Evolutionary conservation across 1,140 invertebrate genomes (phyloP).

Genomic region (Drosophila pallidifrons): DNA sequence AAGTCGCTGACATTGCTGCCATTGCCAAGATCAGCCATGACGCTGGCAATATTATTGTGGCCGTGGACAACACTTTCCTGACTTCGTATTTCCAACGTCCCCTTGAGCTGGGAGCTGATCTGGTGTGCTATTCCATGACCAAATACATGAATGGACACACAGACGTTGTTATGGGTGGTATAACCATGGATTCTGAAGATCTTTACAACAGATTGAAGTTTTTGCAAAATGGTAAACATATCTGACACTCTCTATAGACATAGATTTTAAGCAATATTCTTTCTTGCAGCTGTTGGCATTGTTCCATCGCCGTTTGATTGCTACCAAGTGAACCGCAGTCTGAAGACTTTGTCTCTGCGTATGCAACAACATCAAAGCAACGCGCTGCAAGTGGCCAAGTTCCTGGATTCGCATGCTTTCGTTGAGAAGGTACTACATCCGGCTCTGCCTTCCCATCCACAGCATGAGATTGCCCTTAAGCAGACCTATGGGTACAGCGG

Average conservation of each 20-base stretch:
- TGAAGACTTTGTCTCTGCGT: slow-evolving; percentile 96
- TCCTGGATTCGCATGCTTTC: slow-evolving; percentile 90
- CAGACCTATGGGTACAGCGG: slow-evolving; percentile 97
- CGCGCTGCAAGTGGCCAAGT: slow-evolving; percentile 91
- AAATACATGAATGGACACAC: slow-evolving; percentile 99
- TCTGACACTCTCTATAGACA: background rate
- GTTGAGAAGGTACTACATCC: slow-evolving; percentile 95
- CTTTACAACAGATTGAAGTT: slow-evolving; percentile 91
- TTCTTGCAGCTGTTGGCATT: slow-evolving; percentile 91
- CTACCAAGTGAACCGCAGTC: slow-evolving; percentile 95
- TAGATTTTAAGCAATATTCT: background rate
- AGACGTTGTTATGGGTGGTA: slow-evolving; percentile 98
- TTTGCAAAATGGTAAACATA: slow-evolving; percentile 92
- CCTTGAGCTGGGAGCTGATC: slow-evolving; percentile 95
- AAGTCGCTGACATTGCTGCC: slow-evolving; percentile 94
- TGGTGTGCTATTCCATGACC: slow-evolving; percentile 96
- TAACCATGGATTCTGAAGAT: slow-evolving; percentile 90
- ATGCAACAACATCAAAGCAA: slow-evolving; percentile 96
- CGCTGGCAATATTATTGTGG: slow-evolving; percentile 89
- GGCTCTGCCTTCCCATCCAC: slow-evolving; percentile 95
- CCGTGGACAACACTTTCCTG: slow-evolving; percentile 99
- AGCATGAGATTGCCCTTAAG: slow-evolving; percentile 92
- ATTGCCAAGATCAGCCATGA: slow-evolving; percentile 88
- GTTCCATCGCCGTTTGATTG: slow-evolving; percentile 99
- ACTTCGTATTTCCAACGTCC: slow-evolving; percentile 98